phyloP scores from a whole-genome alignment of 2,113 vertebrate species.

The Datnioides undecimradiatus region DNA sequence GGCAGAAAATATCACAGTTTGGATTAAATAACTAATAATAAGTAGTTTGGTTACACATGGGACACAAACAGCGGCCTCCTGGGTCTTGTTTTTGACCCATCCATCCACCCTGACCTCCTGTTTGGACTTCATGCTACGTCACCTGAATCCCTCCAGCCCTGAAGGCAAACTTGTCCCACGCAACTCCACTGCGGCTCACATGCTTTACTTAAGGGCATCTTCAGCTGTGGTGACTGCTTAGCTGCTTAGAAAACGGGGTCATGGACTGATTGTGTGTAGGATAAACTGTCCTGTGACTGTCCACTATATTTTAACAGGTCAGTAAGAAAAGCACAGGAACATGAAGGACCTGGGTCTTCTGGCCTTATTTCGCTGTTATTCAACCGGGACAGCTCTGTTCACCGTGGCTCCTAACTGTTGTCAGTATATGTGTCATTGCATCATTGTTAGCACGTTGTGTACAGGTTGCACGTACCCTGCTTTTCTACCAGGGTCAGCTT shows the following conservation, averaged over 20 bases:
- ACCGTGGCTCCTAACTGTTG: not conserved
- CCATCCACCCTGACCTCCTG: too few species aligned
- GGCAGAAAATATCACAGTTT: too few species aligned
- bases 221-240: conserved; percentile 1
- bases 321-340: not conserved
- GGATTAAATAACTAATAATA: too few species aligned
- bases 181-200: not conserved
- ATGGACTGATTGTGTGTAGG: not conserved
- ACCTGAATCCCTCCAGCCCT: too few species aligned
- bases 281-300: conserved; percentile 19
- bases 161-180: too few species aligned
- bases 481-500: not conserved
- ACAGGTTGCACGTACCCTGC: not conserved
- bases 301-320: conserved; percentile 9
- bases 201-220: not conserved
- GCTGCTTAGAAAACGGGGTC: conserved; percentile 8
- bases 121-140: too few species aligned
- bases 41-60: too few species aligned
- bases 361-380: conserved; percentile 17
- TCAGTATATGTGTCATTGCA: not conserved
- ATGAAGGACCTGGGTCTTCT: not conserved
- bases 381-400: conserved; percentile 2
- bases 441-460: not conserved
- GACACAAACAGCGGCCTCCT: too few species aligned
- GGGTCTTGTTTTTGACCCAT: too few species aligned